Conservation (phyloP, 2,797 vertebrate genomes). For the Pipistrellus kuhlii region DNA sequence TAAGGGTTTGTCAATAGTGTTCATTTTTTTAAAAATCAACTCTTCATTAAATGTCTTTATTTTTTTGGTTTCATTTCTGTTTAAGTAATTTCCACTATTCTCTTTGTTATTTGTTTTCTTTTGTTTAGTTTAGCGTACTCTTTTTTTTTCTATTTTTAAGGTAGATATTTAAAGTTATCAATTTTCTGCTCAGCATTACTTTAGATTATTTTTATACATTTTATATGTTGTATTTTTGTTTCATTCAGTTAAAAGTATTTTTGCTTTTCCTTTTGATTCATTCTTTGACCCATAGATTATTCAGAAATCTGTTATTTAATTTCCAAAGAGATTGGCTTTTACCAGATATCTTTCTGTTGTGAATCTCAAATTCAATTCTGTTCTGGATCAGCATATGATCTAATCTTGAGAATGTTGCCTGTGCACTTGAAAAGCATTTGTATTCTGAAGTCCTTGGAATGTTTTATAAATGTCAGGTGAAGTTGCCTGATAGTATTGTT, state of each 20-base stretch:
- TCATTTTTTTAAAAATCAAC: background rate
- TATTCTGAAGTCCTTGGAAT: constrained; percentile 33
- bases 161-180: background rate
- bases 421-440: background rate
- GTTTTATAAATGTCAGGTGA: background rate
- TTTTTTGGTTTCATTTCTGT: background rate
- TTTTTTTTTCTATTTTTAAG: background rate
- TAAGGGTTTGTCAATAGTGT: background rate
- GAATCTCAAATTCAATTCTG: constrained; percentile 44
- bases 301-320: constrained; percentile 27
- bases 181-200: background rate
- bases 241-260: background rate
- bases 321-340: constrained; percentile 52
- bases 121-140: background rate
- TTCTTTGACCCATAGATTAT: background rate
- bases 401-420: background rate
- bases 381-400: background rate
- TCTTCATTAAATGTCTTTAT: background rate
- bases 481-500: background rate
- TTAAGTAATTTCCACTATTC: background rate
- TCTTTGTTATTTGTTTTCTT: constrained; percentile 24
- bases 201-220: background rate
- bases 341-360: background rate
- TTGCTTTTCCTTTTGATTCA: constrained; percentile 37
- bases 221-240: background rate